Percentiles rank a stretch among this genome's conserved stretches.
These are phyloP conservation scores for Apantesis nais DNA, from an alignment of 2,888 invertebrate genomes.

Conservation along the genomic window DNA sequence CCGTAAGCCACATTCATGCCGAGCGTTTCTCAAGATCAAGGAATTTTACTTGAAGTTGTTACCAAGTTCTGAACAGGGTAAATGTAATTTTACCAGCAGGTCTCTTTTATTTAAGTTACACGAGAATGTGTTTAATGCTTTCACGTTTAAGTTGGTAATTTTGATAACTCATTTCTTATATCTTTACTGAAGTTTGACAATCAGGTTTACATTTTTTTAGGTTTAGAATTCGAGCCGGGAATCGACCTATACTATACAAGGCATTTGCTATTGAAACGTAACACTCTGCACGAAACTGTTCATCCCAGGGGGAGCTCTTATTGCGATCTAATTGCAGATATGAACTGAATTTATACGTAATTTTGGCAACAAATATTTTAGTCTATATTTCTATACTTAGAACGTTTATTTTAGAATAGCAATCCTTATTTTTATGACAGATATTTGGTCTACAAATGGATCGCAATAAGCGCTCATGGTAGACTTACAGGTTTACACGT, in stretches of 20 bases:
- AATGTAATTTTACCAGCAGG: slow-evolving; percentile 16
- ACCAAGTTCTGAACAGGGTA: slow-evolving; percentile 25
- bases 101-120: slow-evolving; percentile 16
- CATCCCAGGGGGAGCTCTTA: too few species aligned
- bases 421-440: too few species aligned
- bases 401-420: too few species aligned
- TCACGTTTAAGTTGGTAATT: background rate
- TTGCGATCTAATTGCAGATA: too few species aligned
- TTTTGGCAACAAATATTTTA: too few species aligned
- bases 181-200: background rate
- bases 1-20: slow-evolving; percentile 22
- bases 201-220: background rate
- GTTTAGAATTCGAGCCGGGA: background rate
- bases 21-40: slow-evolving; percentile 22
- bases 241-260: background rate
- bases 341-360: too few species aligned
- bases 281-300: background rate
- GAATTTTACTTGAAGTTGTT: slow-evolving; percentile 34
- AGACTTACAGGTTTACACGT: background rate
- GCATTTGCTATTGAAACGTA: background rate
- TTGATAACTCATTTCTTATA: background rate
- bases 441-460: too few species aligned
- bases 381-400: too few species aligned
- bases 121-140: slow-evolving; percentile 13
- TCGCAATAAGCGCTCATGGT: too few species aligned